Evolutionary conservation across 2,113 vertebrate species (phyloP).

Genomic region (Regulus satrapa): DNA sequence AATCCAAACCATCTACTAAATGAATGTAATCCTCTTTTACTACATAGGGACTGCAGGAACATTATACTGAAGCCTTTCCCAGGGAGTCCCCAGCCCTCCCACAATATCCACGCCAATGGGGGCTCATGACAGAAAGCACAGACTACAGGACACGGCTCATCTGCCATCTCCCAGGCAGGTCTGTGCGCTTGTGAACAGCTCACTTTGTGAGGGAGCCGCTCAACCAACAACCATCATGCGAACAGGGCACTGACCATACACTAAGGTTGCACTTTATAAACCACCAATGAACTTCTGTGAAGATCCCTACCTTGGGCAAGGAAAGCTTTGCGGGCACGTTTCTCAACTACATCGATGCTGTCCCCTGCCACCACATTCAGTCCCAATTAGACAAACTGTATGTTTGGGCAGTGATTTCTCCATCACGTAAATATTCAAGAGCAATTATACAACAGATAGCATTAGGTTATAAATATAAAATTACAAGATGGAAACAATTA

Average conservation of each 20-base stretch:
- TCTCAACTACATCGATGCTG: background rate
- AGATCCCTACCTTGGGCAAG: background rate
- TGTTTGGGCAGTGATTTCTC: background rate
- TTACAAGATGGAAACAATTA: background rate
- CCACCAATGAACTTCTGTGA: background rate
- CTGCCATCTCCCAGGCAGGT: background rate
- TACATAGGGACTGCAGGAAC: background rate
- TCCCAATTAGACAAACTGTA: background rate
- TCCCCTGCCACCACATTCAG: background rate
- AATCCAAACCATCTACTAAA: background rate
- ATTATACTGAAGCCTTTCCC: background rate
- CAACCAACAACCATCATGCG: background rate
- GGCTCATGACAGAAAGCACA: fast-evolving
- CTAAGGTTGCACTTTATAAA: background rate
- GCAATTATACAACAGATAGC: background rate
- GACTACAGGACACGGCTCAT: fast-evolving
- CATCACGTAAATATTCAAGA: background rate
- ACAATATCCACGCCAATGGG: background rate
- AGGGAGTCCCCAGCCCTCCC: background rate
- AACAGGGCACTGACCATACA: fast-evolving
- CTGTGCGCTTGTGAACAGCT: background rate
- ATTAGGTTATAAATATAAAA: background rate
- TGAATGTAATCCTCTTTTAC: background rate
- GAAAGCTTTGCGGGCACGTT: background rate
- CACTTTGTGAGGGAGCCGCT: fast-evolving